Evolutionary conservation across 1,140 invertebrate species (phyloP).

Genomic region (Theocolax elegans): DNA sequence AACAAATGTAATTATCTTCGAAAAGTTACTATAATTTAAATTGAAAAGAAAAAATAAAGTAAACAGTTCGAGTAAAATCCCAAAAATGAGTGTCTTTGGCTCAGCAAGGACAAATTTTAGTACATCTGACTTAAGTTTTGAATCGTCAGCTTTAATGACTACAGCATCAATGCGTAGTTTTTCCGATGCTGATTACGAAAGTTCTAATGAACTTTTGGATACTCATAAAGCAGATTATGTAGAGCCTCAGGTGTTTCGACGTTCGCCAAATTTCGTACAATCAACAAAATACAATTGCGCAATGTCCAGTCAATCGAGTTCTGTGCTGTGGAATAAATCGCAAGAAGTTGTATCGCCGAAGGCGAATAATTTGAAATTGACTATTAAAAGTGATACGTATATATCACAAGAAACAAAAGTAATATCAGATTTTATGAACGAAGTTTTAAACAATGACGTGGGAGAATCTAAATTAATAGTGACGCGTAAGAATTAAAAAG

Average conservation of each 20-base stretch:
- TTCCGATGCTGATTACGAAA: conserved; percentile 31
- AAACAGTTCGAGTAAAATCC: too few relatives aligned
- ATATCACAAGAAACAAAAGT: not conserved
- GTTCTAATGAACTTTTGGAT: not conserved
- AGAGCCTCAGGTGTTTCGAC: not conserved
- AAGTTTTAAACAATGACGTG: not conserved
- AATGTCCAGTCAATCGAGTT: not conserved
- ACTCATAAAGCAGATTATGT: not conserved
- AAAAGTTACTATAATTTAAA: too few relatives aligned
- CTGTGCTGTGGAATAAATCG: not conserved
- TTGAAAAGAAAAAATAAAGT: too few relatives aligned
- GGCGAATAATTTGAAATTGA: not conserved
- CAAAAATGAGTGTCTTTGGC: conserved; percentile 17
- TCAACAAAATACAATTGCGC: not conserved
- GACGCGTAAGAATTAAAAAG: too few relatives aligned
- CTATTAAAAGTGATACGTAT: conserved; percentile 16
- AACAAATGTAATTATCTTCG: too few relatives aligned
- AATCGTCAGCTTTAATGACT: conserved; percentile 3
- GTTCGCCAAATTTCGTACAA: not conserved
- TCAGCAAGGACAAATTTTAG: not conserved
- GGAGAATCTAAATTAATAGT: too few relatives aligned
- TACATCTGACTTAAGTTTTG: conserved; percentile 11
- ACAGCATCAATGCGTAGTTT: not conserved
- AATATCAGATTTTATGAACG: conserved; percentile 16
- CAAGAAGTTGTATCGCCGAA: not conserved